Evolutionary conservation across 1,140 invertebrate genomes (phyloP).

Genomic region (Holotrichia oblita): DNA sequence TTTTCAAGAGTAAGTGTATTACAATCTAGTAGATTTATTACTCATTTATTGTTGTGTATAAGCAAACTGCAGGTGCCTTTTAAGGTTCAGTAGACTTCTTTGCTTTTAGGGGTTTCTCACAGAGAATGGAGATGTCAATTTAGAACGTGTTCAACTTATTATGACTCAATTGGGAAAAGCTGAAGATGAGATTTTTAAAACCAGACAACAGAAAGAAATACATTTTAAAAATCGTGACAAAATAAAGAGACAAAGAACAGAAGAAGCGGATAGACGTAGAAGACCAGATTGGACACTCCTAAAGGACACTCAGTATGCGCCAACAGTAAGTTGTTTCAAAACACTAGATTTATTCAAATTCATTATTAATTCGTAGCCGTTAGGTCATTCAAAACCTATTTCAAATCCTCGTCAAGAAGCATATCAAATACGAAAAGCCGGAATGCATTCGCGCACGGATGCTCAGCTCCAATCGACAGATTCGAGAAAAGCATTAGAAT

Average conservation of each 20-base stretch:
- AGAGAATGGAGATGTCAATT: constrained; percentile 91
- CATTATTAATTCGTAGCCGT: constrained; percentile 59
- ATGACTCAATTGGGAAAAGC: constrained; percentile 91
- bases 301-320: constrained; percentile 78
- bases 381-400: constrained; percentile 65
- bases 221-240: constrained; percentile 83
- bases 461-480: constrained; percentile 53
- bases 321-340: constrained; percentile 63
- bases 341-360: not conserved
- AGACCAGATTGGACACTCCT: constrained; percentile 74
- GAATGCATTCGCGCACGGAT: constrained; percentile 62
- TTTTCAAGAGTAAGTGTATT: too few species aligned
- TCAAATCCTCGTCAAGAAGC: constrained; percentile 77
- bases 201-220: constrained; percentile 86
- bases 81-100: constrained; percentile 44
- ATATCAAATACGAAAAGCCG: constrained; percentile 71
- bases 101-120: constrained; percentile 89
- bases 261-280: constrained; percentile 63
- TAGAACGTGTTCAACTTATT: constrained; percentile 93
- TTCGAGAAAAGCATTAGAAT: constrained; percentile 59
- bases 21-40: not conserved
- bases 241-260: constrained; percentile 68
- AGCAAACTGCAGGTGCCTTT: constrained; percentile 30
- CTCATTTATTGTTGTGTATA: not conserved
- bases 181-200: constrained; percentile 98